Percentiles rank a stretch among this genome's conserved stretches.
These are phyloP conservation scores for Menidia beryllina DNA, from an alignment of 2,113 vertebrate genomes.

Conservation along the genomic window DNA sequence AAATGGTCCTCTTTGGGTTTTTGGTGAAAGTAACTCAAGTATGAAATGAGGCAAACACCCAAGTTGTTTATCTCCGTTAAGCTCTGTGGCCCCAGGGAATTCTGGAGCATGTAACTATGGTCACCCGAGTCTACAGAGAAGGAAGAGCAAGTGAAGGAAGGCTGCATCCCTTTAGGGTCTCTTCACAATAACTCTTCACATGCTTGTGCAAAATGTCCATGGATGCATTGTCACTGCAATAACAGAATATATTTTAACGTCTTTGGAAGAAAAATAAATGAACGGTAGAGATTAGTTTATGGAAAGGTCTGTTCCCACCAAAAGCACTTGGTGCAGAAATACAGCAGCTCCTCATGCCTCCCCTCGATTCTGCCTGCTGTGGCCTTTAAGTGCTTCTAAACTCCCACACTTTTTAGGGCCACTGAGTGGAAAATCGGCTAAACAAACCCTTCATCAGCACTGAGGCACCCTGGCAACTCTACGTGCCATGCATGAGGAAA, in stretches of 20 bases:
- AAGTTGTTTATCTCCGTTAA: conserved; percentile 68
- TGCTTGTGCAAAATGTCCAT: conserved; percentile 1
- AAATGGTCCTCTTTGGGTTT: conserved; percentile 64
- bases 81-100: conserved; percentile 56
- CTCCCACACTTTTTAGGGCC: conserved; percentile 73
- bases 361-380: conserved; percentile 46
- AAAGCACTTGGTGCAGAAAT: conserved; percentile 45
- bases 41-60: conserved; percentile 70
- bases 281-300: conserved; percentile 58
- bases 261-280: conserved; percentile 30
- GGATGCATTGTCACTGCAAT: not conserved
- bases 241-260: conserved; percentile 5
- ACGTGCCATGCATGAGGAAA: conserved; percentile 51
- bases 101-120: conserved; percentile 53
- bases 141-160: conserved; percentile 4
- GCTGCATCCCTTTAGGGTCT: conserved; percentile 16
- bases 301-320: conserved; percentile 60
- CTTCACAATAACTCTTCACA: conserved; percentile 16
- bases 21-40: conserved; percentile 55
- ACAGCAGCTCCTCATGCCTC: conserved; percentile 32
- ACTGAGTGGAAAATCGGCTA: conserved; percentile 79
- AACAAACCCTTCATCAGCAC: conserved; percentile 80
- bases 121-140: conserved; percentile 42
- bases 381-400: conserved; percentile 75
- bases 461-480: conserved; percentile 49